Percentiles rank a stretch among this genome's conserved stretches.
Conservation (phyloP, 2,797 vertebrate species). For the Acanthis flammea region DNA sequence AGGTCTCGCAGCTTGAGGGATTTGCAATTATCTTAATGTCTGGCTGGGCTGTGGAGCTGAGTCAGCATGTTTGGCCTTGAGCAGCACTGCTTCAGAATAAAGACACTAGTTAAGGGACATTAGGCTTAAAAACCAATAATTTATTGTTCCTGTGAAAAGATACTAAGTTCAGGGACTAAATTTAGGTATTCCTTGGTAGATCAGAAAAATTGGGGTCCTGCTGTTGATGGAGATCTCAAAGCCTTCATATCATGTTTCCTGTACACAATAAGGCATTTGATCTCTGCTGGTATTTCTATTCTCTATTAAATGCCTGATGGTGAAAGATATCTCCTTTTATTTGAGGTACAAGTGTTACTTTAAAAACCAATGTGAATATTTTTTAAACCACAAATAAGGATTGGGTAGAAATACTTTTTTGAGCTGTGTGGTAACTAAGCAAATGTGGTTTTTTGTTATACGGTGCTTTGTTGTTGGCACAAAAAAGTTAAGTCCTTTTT, state of each 20-base stretch:
- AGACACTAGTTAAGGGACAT: background rate
- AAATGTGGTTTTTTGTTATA: background rate
- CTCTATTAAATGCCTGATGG: background rate
- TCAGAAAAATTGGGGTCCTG: background rate
- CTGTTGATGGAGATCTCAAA: background rate
- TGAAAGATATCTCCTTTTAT: background rate
- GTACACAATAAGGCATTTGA: background rate
- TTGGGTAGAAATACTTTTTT: background rate
- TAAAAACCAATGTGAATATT: background rate
- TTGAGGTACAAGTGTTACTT: background rate
- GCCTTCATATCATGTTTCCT: background rate
- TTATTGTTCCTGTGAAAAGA: background rate
- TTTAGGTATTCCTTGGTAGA: background rate
- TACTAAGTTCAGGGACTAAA: background rate
- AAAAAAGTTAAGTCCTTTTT: background rate
- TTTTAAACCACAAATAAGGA: background rate
- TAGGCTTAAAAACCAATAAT: background rate
- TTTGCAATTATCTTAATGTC: background rate
- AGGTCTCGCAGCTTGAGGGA: background rate
- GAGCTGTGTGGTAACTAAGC: background rate
- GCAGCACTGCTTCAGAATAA: background rate
- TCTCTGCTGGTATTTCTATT: background rate
- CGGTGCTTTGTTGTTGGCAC: background rate
- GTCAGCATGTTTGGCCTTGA: background rate
- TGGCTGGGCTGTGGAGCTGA: background rate